Evolutionary conservation across 2,888 invertebrate genomes (phyloP).

Genomic region (Gibbula magus): DNA sequence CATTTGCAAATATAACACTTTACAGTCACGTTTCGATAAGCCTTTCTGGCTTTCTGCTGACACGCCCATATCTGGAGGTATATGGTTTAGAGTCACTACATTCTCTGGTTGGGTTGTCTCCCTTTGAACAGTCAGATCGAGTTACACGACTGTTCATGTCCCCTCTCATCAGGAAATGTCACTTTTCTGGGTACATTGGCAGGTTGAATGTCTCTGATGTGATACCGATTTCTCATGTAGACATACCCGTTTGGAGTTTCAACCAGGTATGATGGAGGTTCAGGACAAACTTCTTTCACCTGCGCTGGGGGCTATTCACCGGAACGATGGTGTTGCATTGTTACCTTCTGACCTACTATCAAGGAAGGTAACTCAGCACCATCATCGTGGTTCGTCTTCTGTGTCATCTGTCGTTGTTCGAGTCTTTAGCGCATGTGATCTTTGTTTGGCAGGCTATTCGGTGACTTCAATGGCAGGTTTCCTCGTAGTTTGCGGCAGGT

Average conservation of each 20-base stretch:
- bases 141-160: too few relatives aligned
- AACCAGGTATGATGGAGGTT: not conserved
- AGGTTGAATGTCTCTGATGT: not conserved
- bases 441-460: not conserved
- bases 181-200: not conserved
- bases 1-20: too few relatives aligned
- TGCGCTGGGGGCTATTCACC: not conserved
- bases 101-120: too few relatives aligned
- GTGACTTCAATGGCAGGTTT: not conserved
- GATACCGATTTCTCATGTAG: not conserved
- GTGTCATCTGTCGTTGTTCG: not conserved
- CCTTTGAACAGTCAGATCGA: too few relatives aligned
- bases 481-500: too few relatives aligned
- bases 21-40: too few relatives aligned
- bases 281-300: not conserved
- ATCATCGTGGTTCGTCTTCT: not conserved
- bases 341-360: not conserved
- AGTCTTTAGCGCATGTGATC: not conserved
- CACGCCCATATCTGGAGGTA: too few relatives aligned
- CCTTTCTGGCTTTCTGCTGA: too few relatives aligned
- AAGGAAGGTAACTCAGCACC: not conserved
- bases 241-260: not conserved
- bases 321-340: not conserved
- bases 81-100: too few relatives aligned
- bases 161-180: too few relatives aligned